These are phyloP conservation scores for Drosophila prosaltans DNA, from an alignment of 1,140 invertebrate species.

Conservation along the genomic window DNA sequence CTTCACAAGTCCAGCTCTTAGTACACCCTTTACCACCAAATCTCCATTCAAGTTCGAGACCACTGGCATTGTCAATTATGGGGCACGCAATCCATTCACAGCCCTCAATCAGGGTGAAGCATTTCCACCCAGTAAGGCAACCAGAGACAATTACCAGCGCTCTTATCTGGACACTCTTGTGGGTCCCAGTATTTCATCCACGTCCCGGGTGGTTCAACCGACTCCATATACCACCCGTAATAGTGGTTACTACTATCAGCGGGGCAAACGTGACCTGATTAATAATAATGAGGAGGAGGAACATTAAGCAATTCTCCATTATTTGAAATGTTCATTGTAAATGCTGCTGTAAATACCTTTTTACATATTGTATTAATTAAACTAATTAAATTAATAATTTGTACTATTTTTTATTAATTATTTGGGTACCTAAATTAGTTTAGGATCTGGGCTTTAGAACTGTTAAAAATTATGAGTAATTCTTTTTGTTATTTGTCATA, in stretches of 20 bases:
- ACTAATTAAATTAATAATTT: constrained; percentile 41
- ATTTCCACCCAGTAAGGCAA: constrained; percentile 72
- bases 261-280: constrained; percentile 26
- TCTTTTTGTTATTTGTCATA: too few species aligned
- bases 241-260: constrained; percentile 63
- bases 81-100: constrained; percentile 69
- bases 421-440: too few species aligned
- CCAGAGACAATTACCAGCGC: constrained; percentile 56
- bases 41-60: constrained; percentile 69
- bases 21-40: constrained; percentile 58
- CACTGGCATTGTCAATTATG: constrained; percentile 62
- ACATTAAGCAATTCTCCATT: not conserved
- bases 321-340: constrained; percentile 21
- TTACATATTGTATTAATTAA: constrained; percentile 45
- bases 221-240: constrained; percentile 44
- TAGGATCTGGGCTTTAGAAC: too few species aligned
- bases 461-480: too few species aligned
- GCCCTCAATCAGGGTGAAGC: constrained; percentile 77
- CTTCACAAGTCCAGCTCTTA: constrained; percentile 61
- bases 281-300: constrained; percentile 19
- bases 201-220: constrained; percentile 21
- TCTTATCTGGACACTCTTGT: constrained; percentile 72
- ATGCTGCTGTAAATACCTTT: constrained; percentile 46
- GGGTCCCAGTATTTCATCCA: constrained; percentile 30
- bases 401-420: not conserved